Evolutionary conservation across 2,113 vertebrate species (phyloP), one percentile per base, ranked within the genome.

Genomic region (Camelus bactrianus): DNA sequence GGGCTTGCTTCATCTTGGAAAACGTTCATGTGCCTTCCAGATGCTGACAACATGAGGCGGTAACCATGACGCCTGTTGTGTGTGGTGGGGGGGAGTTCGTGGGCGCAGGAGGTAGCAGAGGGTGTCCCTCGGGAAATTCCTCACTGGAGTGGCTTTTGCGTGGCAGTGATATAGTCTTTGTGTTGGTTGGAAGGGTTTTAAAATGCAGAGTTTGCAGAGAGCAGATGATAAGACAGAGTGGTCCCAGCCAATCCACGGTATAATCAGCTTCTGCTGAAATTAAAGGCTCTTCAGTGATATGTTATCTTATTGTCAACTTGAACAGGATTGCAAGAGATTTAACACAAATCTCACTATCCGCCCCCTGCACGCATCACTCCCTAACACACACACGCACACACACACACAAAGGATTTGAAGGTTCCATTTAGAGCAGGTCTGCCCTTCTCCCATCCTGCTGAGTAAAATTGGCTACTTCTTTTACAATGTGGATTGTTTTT

Each of bases 211-310:
- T 96, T 97, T 95, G 50, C 93, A 96, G 83, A 96, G 86, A 95
- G 86, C 97, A 97, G 95, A 97, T 93, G 96, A 94, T 11, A 75
- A 97, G 92, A 97, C 88, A 95, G 89, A 97, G 90, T 97, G 81
- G 91, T 0, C 0, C 77, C 88, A 95, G 92, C 98, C 79, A 96
- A 96, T 95, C 83, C 91, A 97, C 94, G 81, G 89, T 97, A 97
- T 95, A 93, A 98, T 98, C 97, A 98, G 93, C 90, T 98, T 98
- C 95, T 96, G 73, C 91, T 96, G 90, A 96, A 98, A 98, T 97
- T 95, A 97, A 98, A 98, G 95, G 86, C 96, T 97, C 95, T 82
- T 96, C 72, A 84, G 88, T 92, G 89, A 85, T 84, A 94, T 26
- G 89, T 82, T 95, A 91, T 76, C 62, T 86, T 94, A 3, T 88